phyloP scores from a whole-genome alignment of 2,113 vertebrate species.

The Semnornis frantzii region DNA sequence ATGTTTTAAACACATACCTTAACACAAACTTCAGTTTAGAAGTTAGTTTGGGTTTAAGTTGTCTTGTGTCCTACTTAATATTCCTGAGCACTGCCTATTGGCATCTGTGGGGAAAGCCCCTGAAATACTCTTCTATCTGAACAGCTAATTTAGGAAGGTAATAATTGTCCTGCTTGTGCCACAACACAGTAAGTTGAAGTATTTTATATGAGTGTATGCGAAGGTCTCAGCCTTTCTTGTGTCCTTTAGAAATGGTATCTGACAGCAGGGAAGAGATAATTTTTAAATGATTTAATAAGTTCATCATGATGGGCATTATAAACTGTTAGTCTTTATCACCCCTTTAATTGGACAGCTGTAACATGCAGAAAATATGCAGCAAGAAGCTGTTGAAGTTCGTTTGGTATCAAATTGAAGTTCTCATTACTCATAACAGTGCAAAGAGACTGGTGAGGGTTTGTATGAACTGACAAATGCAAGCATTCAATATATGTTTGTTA shows the following conservation, averaged over 20 bases:
- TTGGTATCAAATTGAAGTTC: neutral
- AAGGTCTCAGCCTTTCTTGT: neutral
- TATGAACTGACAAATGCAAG: neutral
- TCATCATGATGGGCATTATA: neutral
- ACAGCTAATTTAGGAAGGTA: neutral
- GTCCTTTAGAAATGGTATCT: neutral
- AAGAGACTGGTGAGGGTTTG: neutral
- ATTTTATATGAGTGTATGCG: neutral
- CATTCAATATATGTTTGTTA: neutral
- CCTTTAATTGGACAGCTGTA: neutral
- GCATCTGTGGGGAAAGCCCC: neutral
- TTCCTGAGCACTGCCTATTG: neutral
- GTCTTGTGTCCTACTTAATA: neutral
- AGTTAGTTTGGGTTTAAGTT: neutral
- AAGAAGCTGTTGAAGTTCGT: neutral
- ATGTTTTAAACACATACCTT: neutral
- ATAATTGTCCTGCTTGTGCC: neutral
- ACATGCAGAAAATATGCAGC: fast-evolving
- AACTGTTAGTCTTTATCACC: neutral
- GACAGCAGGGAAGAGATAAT: neutral
- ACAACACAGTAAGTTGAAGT: neutral
- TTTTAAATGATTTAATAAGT: neutral
- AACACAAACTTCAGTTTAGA: neutral
- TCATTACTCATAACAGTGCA: neutral
- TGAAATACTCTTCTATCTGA: neutral